A percentile compares a stretch with the other conserved stretches of the same genome.
Conservation (phyloP, 2,888 invertebrate species). For the Gerosis bhagava region DNA sequence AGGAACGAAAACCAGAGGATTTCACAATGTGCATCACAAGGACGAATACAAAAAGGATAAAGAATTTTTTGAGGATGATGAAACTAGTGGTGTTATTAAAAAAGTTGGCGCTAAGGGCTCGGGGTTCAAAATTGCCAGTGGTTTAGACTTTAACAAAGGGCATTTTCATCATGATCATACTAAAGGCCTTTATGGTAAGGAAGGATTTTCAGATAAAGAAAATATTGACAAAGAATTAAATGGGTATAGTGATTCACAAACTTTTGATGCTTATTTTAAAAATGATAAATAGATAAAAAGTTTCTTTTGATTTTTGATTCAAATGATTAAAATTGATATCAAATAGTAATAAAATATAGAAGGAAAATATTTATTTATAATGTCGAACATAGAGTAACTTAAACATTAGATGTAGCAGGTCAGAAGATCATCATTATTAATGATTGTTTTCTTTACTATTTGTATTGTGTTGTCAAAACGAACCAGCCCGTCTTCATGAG, state of each 20-base stretch:
- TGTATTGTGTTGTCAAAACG: no score
- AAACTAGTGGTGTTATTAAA: constrained; percentile 73
- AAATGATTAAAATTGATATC: no score
- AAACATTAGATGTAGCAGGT: no score
- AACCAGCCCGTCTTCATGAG: no score
- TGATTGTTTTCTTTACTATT: no score
- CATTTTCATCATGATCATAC: constrained; percentile 63
- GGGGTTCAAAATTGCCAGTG: constrained; percentile 66
- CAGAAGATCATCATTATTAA: no score
- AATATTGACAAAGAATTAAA: constrained; percentile 72
- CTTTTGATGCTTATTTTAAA: constrained; percentile 59
- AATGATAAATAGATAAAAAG: constrained; percentile 37
- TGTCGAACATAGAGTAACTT: no score
- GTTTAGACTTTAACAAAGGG: constrained; percentile 62
- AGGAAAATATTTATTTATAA: no score
- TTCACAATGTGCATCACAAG: constrained; percentile 81
- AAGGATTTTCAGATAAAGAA: constrained; percentile 76
- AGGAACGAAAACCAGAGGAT: constrained; percentile 81
- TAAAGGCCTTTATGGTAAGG: constrained; percentile 68
- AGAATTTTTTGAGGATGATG: constrained; percentile 80
- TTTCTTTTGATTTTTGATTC: no score
- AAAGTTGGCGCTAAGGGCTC: constrained; percentile 75
- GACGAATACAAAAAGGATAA: constrained; percentile 84
- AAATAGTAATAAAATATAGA: no score
- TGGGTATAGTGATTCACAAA: constrained; percentile 70